These are phyloP conservation scores for Leucosticte australis DNA, from an alignment of 2,113 vertebrate genomes.

Conservation along the genomic window DNA sequence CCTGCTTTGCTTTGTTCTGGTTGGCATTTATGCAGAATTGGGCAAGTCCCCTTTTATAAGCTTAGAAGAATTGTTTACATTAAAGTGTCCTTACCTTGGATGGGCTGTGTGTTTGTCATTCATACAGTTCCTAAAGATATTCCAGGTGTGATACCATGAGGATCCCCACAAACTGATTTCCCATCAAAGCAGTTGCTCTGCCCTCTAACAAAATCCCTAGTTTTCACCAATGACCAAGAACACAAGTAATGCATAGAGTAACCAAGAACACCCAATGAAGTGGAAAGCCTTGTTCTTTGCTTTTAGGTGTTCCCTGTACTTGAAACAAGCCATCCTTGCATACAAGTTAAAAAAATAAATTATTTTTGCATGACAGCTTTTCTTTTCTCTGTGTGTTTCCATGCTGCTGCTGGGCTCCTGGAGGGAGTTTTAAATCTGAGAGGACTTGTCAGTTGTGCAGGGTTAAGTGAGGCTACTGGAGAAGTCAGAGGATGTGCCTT, in stretches of 20 bases:
- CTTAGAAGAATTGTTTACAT: neutral
- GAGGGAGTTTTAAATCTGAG: neutral
- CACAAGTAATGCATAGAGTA: neutral
- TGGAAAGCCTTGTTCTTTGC: neutral
- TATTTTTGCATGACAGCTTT: neutral
- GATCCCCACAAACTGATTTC: neutral
- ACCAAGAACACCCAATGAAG: accelerated
- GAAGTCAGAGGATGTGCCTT: accelerated
- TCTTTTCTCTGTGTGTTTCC: neutral
- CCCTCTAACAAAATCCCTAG: neutral
- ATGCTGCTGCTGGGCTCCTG: neutral
- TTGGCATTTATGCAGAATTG: neutral
- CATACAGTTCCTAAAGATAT: neutral
- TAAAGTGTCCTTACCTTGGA: neutral
- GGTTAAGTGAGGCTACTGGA: neutral
- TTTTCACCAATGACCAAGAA: neutral
- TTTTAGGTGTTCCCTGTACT: neutral
- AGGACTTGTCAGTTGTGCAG: accelerated
- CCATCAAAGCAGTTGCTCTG: neutral
- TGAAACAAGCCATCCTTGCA: neutral
- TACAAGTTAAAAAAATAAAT: neutral
- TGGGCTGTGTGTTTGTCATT: neutral
- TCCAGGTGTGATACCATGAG: neutral
- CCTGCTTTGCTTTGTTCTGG: neutral
- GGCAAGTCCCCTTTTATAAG: neutral